These are phyloP conservation scores for Macroramphosus scolopax DNA, from an alignment of 2,797 vertebrate species.

Conservation along the genomic window DNA sequence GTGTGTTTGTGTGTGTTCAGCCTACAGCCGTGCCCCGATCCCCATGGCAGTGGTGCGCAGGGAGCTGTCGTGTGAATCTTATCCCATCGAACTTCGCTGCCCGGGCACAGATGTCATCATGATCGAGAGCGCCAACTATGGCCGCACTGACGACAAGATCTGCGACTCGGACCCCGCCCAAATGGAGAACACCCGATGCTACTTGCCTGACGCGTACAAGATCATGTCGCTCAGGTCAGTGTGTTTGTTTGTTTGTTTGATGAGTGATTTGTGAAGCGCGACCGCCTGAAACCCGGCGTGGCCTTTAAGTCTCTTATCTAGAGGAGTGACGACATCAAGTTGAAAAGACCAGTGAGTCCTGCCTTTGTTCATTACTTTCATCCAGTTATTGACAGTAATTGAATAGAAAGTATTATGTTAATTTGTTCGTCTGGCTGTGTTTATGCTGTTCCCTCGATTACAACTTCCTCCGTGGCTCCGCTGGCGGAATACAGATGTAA, in stretches of 20 bases:
- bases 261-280: neutral
- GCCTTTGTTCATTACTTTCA: too few species aligned
- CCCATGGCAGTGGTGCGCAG: conserved; percentile 98
- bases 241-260: neutral
- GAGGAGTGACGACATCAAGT: too few species aligned
- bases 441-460: too few species aligned
- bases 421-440: too few species aligned
- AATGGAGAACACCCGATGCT: conserved; percentile 99
- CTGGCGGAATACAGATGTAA: too few species aligned
- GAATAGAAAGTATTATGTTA: too few species aligned
- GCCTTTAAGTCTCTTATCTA: neutral
- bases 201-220: conserved; percentile 98
- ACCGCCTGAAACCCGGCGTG: neutral
- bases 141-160: conserved; percentile 98
- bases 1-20: conserved; percentile 65
- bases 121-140: conserved; percentile 99
- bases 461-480: too few species aligned
- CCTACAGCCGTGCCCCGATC: conserved; percentile 91
- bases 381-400: too few species aligned
- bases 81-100: conserved; percentile 97
- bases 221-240: conserved; percentile 97
- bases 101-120: conserved; percentile 98
- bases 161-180: conserved; percentile 98
- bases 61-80: conserved; percentile 97
- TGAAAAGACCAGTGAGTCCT: too few species aligned